phyloP scores from a whole-genome alignment of 2,888 invertebrate genomes.

The Microplitis deprimator region DNA sequence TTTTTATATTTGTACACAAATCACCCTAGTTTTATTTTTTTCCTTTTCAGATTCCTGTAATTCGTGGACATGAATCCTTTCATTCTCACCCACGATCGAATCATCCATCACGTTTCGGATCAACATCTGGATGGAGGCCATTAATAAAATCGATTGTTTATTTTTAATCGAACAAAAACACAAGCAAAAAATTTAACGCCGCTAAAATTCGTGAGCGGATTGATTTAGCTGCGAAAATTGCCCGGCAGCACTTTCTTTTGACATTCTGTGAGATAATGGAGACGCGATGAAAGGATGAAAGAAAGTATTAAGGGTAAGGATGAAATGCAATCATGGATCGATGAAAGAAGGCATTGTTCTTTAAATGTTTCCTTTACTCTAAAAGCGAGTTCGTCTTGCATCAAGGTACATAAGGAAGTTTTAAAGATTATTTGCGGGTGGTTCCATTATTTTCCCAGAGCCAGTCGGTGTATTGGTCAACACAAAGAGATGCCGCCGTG shows the following conservation, averaged over 20 bases:
- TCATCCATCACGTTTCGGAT: not conserved
- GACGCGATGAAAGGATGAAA: not conserved
- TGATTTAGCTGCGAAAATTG: too few relatives aligned
- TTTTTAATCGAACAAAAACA: too few relatives aligned
- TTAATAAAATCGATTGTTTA: not conserved
- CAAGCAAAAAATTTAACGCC: too few relatives aligned
- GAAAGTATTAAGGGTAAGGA: not conserved
- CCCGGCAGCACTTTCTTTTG: too few relatives aligned
- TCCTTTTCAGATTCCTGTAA: not conserved
- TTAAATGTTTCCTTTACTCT: not conserved
- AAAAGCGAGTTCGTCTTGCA: not conserved
- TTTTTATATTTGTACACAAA: not conserved
- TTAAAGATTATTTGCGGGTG: slow-evolving; percentile 29
- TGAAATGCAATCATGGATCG: not conserved
- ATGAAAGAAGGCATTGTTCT: not conserved
- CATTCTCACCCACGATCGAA: not conserved
- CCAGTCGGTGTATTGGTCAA: slow-evolving; percentile 7
- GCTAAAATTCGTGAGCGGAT: too few relatives aligned
- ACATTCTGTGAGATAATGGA: too few relatives aligned
- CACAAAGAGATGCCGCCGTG: slow-evolving; percentile 24
- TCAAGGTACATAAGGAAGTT: not conserved
- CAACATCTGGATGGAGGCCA: not conserved
- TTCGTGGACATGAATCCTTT: not conserved
- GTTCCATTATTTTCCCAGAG: slow-evolving; percentile 31
- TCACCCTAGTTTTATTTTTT: not conserved